Evolutionary conservation across 2,797 vertebrate species (phyloP).

Genomic region (Adrianichthys oophorus): DNA sequence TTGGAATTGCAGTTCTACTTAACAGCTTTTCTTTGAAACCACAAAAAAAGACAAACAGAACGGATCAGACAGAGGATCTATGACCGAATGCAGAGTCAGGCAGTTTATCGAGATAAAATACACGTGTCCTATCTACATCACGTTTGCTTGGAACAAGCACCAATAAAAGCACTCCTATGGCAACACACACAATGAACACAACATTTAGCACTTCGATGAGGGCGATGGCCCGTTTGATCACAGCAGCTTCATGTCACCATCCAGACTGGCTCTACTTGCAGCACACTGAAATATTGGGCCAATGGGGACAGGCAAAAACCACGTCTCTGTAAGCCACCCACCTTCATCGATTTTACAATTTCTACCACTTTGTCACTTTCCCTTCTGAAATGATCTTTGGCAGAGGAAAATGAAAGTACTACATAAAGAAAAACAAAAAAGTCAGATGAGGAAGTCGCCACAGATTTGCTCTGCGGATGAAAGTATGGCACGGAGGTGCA

Average conservation of each 20-base stretch:
- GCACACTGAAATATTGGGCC: constrained; percentile 55
- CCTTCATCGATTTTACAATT: constrained; percentile 8
- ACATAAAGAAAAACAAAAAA: constrained; percentile 7
- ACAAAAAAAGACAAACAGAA: constrained; percentile 68
- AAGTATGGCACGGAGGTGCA: constrained; percentile 49
- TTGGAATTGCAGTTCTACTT: constrained; percentile 63
- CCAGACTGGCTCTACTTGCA: constrained; percentile 61
- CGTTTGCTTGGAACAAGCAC: constrained; percentile 64
- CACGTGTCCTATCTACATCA: constrained; percentile 84
- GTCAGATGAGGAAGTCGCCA: constrained; percentile 29
- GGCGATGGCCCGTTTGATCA: constrained; percentile 52
- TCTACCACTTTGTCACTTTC: constrained; percentile 67
- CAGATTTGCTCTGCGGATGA: constrained; percentile 39
- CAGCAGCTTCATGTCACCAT: constrained; percentile 56
- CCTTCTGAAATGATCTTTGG: constrained; percentile 73
- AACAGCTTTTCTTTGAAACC: constrained; percentile 58
- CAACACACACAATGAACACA: constrained; percentile 71
- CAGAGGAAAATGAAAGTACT: constrained; percentile 61
- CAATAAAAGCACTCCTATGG: constrained; percentile 63
- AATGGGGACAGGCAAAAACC: constrained; percentile 9
- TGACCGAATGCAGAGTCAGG: constrained; percentile 69
- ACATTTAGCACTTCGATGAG: constrained; percentile 64
- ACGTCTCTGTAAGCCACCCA: too few relatives aligned
- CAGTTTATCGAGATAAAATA: constrained; percentile 72
- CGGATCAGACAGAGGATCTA: constrained; percentile 57